Evolutionary conservation across 2,888 invertebrate species (phyloP).

Genomic region (Tipula lateralis): DNA sequence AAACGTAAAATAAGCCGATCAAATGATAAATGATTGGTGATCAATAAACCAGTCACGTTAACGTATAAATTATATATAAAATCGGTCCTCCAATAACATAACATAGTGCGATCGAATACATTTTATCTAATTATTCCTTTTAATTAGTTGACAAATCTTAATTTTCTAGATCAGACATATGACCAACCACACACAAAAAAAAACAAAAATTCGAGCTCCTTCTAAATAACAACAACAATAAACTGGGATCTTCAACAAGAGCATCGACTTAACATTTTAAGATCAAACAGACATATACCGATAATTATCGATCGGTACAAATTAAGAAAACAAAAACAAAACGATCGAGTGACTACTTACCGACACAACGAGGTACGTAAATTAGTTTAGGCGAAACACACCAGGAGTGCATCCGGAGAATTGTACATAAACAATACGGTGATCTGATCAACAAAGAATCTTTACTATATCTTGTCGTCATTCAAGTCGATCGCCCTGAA

Average conservation of each 20-base stretch:
- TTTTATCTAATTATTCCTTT: neutral
- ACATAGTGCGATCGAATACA: neutral
- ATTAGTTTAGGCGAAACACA: neutral
- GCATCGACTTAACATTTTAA: neutral
- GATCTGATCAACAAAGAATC: neutral
- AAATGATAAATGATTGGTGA: neutral
- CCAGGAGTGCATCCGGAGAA: neutral
- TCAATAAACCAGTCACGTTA: neutral
- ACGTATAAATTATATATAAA: too few species aligned
- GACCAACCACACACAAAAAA: neutral
- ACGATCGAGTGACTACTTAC: neutral
- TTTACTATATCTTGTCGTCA: neutral
- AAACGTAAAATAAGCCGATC: neutral
- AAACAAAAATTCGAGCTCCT: neutral
- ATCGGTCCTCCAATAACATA: neutral
- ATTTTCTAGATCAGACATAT: constrained; percentile 13
- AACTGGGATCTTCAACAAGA: too few species aligned
- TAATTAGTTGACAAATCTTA: neutral
- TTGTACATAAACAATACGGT: neutral
- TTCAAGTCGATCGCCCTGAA: neutral
- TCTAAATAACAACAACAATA: too few species aligned
- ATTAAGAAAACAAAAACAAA: neutral
- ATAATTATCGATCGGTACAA: neutral
- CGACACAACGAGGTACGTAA: neutral
- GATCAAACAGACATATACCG: neutral